Base-by-base conservation (phyloP, 1,140 invertebrate genomes). In the Papilio machaon region DNA sequence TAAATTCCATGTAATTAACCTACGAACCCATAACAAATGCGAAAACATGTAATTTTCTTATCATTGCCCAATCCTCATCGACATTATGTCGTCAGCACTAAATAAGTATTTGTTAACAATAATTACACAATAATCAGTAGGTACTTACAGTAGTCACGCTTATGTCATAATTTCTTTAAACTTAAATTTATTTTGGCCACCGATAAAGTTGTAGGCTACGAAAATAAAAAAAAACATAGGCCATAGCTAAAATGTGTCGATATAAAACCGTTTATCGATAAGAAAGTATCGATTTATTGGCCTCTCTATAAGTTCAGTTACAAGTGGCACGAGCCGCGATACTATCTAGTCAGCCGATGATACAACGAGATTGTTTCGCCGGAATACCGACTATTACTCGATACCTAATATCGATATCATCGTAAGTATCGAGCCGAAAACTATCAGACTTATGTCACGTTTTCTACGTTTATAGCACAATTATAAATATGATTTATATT, bases 261-360 rank as follows among this genome's bases (percentile, higher is more conserved):
- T 35, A 60, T 17, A 75, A 82, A 52, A 75, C n/a, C 35, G 19
- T 73, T 46, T 77, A 82, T 81, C 82, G 82, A 85, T 82, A 82
- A 79, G 73, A 75, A 79, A 54, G 58, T 79, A 60, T 70, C 64
- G 47, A 79, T 30, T 30, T 38, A 23, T 38, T 49, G 23, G 52
- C 88, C 83, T 81, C 87, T 81, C 89, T 91, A 89, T 9, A 78
- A 82, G 84, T 89, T 83, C 79, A 79, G 79, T 87, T 88, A 91
- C 88, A 92, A 90, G 89, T 90, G 91, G 90, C 91, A 91, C 91
- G 91, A 87, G 91, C 85, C 86, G 82, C 84, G 90, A 91, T 91
- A 87, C 78, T 85, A 91, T 91, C 90, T 88, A 84, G 81, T 60
- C 85, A 80, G 84, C 80, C 86, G 91, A 90, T 91, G 89, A 91